These are phyloP conservation scores for Dreissena rostriformis DNA, from an alignment of 1,140 invertebrate species.

Conservation along the genomic window DNA sequence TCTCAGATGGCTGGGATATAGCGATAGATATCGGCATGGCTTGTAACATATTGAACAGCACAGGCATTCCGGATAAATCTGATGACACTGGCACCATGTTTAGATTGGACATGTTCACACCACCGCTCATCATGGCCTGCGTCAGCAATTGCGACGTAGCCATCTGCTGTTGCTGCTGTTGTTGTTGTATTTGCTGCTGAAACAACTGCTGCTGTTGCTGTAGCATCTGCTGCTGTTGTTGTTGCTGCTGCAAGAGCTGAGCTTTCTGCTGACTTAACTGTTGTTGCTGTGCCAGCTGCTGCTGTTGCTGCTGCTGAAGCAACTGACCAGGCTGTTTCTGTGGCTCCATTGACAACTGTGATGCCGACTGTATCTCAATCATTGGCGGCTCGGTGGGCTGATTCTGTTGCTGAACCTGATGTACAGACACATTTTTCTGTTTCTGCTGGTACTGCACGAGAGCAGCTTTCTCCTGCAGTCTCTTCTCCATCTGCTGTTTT, in stretches of 20 bases:
- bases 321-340: neutral
- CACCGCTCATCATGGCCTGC: neutral
- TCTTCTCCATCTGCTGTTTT: no score
- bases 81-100: neutral
- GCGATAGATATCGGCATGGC: neutral
- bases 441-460: no score
- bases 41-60: neutral
- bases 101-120: neutral
- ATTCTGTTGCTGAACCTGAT: no score
- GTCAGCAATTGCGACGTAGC: no score
- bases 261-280: neutral
- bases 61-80: neutral
- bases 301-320: slow-evolving; percentile 4
- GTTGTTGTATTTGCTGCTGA: neutral
- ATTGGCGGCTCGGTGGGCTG: no score
- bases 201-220: slow-evolving; percentile 5
- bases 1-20: neutral
- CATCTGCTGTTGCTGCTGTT: neutral
- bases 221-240: neutral
- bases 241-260: neutral
- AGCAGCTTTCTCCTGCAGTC: no score
- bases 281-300: neutral
- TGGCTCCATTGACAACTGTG: neutral
- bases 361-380: neutral
- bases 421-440: no score